Evolutionary conservation across 2,113 vertebrate species (phyloP), one percentile per base, ranked within the genome.

Genomic region (Geococcyx californianus): DNA sequence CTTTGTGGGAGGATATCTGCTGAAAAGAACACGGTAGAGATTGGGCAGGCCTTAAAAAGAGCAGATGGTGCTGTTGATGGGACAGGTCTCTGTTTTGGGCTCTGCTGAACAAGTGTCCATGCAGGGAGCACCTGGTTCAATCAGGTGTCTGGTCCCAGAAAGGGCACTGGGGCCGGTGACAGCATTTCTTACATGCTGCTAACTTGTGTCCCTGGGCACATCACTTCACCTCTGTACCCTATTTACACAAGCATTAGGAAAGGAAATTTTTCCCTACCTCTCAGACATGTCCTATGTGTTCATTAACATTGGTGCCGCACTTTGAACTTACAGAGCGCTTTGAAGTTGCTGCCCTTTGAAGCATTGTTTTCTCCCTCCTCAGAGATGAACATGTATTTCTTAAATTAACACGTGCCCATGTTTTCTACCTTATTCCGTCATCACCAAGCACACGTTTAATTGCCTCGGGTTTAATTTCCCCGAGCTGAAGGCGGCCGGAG

Each of bases 331-430:
- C 1, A 16, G 64, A 63, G 91, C 11, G 60, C 96, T 97, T 97
- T 96, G 95, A 97, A 97, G 95, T 87, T 87, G 79, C 64, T 85
- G 54, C 69, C 91, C 96, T 97, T 97, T 97, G 97, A 97, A 96
- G 96, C 94, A 94, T 95, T 89, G 93, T 93, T 95, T 95, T 97
- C 87, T 92, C 77, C 55, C 90, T 97, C 91, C 93, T 90, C 91
- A 59, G 80, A 87, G 40, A 87, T 94, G 93, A 93, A 55, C 75
- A n/a, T 91, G 91, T 95, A 94, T 94, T 96, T 83, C 89, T 94
- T 64, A 92, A 96, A 96, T 95, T 82, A 97, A 95, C 75, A 26
- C 63, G 64, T 92, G 90, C 92, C 90, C 11, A 0, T 78, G 66
- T 84, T 97, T 95, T 93, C 78, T 42, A 51, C 60, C 56, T 54